Percentiles rank a stretch among this genome's conserved stretches.
These are phyloP conservation scores for Pentalonia nigronervosa DNA, from an alignment of 1,140 invertebrate species.

Conservation along the genomic window DNA sequence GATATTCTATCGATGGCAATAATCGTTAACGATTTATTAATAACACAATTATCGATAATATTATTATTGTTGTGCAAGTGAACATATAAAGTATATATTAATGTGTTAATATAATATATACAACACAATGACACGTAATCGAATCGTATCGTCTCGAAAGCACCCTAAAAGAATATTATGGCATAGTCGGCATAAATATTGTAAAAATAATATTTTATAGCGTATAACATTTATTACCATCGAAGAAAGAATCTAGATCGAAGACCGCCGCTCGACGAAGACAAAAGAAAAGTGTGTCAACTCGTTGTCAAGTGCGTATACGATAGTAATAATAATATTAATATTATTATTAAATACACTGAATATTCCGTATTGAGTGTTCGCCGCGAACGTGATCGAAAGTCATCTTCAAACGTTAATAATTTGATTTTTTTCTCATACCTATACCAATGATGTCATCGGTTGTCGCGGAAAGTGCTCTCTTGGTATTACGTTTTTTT, in stretches of 20 bases:
- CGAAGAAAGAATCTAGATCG: background rate
- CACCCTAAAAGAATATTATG: background rate
- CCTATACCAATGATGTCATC: background rate
- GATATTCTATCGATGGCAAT: background rate
- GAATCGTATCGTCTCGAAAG: background rate
- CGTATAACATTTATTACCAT: background rate
- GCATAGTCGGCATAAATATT: background rate
- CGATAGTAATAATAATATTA: no score
- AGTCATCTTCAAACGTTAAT: background rate
- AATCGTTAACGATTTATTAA: background rate
- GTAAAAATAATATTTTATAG: background rate
- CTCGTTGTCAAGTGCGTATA: background rate
- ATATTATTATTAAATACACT: background rate
- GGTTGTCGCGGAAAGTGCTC: background rate
- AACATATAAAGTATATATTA: background rate
- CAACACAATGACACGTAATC: background rate
- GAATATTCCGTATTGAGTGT: background rate
- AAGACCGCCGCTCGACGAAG: background rate
- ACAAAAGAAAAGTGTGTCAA: slow-evolving; percentile 1
- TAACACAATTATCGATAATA: background rate
- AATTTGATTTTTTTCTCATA: background rate
- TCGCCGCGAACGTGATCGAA: background rate
- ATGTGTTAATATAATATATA: background rate
- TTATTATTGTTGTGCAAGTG: background rate
- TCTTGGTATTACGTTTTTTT: background rate